Base-by-base conservation (phyloP, 2,888 invertebrate genomes). In the Dolichomitus sp. region DNA sequence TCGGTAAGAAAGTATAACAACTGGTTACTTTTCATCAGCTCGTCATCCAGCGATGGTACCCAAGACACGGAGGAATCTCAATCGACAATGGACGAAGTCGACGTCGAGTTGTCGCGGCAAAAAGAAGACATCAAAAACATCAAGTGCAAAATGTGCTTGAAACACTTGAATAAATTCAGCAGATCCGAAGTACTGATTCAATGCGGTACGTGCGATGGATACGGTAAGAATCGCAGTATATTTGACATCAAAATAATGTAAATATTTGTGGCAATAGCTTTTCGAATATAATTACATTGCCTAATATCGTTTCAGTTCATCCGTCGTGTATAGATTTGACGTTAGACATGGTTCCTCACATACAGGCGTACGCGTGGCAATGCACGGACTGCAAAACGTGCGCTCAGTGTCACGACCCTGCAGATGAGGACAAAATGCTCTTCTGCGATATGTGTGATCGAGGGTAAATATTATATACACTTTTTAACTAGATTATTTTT, bases 371-470 rank as follows among this genome's bases (percentile, higher is more conserved):
- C 94, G 95, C 96, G 90, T 99, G 99, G 99, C 98, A 98, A 94
- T 99, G 99, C 93, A 97, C 97, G 87, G 98, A 98, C 89, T 99
- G 99, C 94, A 99, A 99, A 95, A 96, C 96, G 66, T 99, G 99
- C 94, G 96, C 96, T 85, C 96, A 96, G 86, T 99, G 99, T 94
- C 95, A 96, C 88, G 96, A 96, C 92, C 96, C 97, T 45, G 96
- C 96, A 86, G 97, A 97, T 93, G 97, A 97, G 94, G 97, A 97
- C 91, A 97, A 98, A 94, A 98, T 98, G 98, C 95, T 99, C 91
- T 98, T 97, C 94, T 99, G 99, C 94, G 98, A 99, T 94, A 96
- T 97, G 91, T 99, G 99, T 94, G 99, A 99, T 94, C 95, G 98
- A 91, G 98, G 98, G 94, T 95, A 90, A 88, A 91, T 85, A 63